Percentiles rank a stretch among this genome's conserved stretches.
Conservation (phyloP, 2,113 vertebrate species). For the Dryoscopus gambensis region DNA sequence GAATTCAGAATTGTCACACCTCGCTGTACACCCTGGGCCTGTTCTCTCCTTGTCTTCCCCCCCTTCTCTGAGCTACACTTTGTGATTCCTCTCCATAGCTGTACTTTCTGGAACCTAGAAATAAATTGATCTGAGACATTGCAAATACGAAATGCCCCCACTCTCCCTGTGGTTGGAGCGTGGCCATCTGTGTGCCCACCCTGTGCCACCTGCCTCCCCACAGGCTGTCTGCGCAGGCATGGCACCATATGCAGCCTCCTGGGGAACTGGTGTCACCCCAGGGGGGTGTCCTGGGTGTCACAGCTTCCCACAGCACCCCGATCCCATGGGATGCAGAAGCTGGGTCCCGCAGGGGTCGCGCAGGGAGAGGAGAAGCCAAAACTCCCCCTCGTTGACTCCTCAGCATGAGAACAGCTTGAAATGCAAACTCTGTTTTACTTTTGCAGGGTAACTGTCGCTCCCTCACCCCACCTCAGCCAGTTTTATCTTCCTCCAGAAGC, state of each 20-base stretch:
- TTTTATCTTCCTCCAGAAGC: background rate
- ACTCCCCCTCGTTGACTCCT: background rate
- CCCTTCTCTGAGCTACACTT: background rate
- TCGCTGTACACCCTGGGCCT: background rate
- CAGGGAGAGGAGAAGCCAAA: background rate
- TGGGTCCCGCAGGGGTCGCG: background rate
- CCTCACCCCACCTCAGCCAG: background rate
- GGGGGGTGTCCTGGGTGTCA: background rate
- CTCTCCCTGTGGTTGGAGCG: background rate
- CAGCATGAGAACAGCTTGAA: background rate
- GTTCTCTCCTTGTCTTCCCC: slow-evolving; percentile 29
- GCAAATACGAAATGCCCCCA: slow-evolving; percentile 10
- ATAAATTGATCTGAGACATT: slow-evolving; percentile 27
- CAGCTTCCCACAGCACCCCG: background rate
- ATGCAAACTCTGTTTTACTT: background rate
- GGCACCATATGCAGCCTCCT: background rate
- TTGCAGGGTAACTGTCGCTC: background rate
- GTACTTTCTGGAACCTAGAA: slow-evolving; percentile 22
- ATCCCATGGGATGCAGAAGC: background rate
- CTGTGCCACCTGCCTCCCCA: slow-evolving; percentile 7
- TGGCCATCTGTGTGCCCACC: slow-evolving; percentile 48
- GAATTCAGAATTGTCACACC: slow-evolving; percentile 45
- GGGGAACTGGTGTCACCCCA: background rate
- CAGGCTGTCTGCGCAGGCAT: background rate
- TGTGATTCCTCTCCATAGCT: background rate